Base-by-base conservation (phyloP, 1,140 invertebrate species). In the Panagrolaimus sp. region DNA sequence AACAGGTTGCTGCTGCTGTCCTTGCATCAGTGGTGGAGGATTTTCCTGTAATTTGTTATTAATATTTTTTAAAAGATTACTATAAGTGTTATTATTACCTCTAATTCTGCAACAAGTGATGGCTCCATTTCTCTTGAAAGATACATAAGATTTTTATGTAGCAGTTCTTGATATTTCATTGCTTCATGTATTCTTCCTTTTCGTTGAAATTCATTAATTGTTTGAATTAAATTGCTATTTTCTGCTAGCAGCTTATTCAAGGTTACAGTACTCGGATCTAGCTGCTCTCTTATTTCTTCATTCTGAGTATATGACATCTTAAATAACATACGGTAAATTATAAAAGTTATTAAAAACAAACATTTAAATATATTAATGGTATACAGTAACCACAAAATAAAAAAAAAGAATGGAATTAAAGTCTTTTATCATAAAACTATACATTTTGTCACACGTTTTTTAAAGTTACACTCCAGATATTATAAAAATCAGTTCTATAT, bases 81-180 rank as follows among this genome's bases (percentile, higher is more conserved):
- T 38, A 38, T 38, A n/a, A n/a, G n/a, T n/a, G n/a, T n/a, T n/a
- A n/a, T n/a, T n/a, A n/a, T 38, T 38, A 38, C 31, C 7, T 77
- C 31, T 20, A 76, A 14, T 27, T 76, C 75, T 11, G 73, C 51
- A 20, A 43, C 42, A 44, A 31, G 64, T 63, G 43, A 16, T 11
- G 66, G 72, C 57, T 81, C 81, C 5, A 69, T 81, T 0, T 76
- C 47, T 42, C 74, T 68, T 2, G 77, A 70, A 1, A 81, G 63
- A 53, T 73, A 81, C 11, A 82, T 38, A 4, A 81, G 66, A 66
- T 81, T 81, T 64, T 69, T 23, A 65, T 83, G 81, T 3, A 81
- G 65, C 13, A 74, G 46, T 63, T 82, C 70, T 51, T 83, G 79
- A 46, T 82, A 78, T 16, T 67, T 66, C 9, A 72, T 27, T 23